Evolutionary conservation across 1,140 invertebrate species (phyloP), one percentile per base, ranked within the genome.

Genomic region (Lepidurus couesii): DNA sequence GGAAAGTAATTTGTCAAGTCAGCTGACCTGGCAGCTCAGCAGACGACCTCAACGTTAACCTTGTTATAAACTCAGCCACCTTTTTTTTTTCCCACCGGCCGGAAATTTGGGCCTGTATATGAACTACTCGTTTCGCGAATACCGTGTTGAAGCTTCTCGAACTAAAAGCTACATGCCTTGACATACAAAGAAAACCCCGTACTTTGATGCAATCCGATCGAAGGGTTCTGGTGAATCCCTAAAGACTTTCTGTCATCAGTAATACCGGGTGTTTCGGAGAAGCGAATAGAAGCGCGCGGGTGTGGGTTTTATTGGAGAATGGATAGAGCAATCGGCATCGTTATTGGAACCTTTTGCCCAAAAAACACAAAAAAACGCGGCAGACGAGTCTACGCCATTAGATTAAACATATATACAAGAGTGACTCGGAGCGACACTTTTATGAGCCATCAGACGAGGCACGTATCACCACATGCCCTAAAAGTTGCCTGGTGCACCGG

Each of bases 361-460:
- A 65, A 65, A 65, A 65, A 65, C 10, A 21, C 0, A 21, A 34
- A n/a, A 24, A 34, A 34, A 34, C 53, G 53, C 53, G 53, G 53
- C 53, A 65, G 53, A 65, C 53, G 21, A 65, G 53, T 65, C 53
- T 65, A 65, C 53, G 53, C 53, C 53, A 65, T 65, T 65, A 65
- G 53, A 65, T 65, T 65, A 65, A 65, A 65, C 53, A 65, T 65
- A 65, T 65, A 65, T 65, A 65, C 53, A 65, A 65, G 53, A 65
- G 53, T 65, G 53, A 65, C 53, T 65, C 53, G 53, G 53, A 65
- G 53, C 53, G 53, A 65, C 53, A 65, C 53, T 65, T 65, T 65
- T 65, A 65, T 65, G 53, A 65, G 53, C 53, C 53, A 65, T 65
- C 53, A 65, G 53, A 21, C 53, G 53, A 65, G 53, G 53, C 53